Conservation (phyloP, 2,888 invertebrate genomes). For the Villa cingulata region DNA sequence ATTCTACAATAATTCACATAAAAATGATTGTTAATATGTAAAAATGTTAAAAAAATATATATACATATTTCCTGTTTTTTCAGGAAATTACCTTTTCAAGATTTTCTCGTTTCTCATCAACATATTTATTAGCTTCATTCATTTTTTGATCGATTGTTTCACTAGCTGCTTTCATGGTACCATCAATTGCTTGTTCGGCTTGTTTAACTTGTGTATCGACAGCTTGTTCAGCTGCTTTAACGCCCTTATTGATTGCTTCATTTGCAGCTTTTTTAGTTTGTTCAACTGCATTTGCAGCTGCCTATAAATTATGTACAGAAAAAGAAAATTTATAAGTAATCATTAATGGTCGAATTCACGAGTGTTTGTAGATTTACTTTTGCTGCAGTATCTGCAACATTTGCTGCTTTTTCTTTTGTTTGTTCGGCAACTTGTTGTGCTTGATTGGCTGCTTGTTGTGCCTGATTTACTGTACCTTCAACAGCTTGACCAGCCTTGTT, state of each 20-base stretch:
- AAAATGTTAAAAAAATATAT: background rate
- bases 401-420: constrained; percentile 30
- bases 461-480: constrained; percentile 28
- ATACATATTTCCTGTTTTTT: background rate
- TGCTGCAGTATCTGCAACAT: constrained; percentile 29
- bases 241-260: constrained; percentile 38
- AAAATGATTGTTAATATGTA: no score
- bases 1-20: constrained; percentile 20
- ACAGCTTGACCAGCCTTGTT: constrained; percentile 32
- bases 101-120: constrained; percentile 43
- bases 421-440: constrained; percentile 25
- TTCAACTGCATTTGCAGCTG: constrained; percentile 35
- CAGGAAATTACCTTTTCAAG: constrained; percentile 25
- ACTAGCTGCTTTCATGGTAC: constrained; percentile 43
- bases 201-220: constrained; percentile 38
- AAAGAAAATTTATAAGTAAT: background rate
- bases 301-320: constrained; percentile 15
- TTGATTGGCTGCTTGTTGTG: constrained; percentile 25
- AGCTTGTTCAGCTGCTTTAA: constrained; percentile 37
- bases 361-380: constrained; percentile 16
- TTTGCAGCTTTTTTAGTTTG: constrained; percentile 38
- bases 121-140: constrained; percentile 47
- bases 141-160: constrained; percentile 47
- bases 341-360: background rate
- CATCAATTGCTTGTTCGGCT: constrained; percentile 41